phyloP scores from a whole-genome alignment of 2,113 vertebrate species.

The Prochilodus magdalenae region DNA sequence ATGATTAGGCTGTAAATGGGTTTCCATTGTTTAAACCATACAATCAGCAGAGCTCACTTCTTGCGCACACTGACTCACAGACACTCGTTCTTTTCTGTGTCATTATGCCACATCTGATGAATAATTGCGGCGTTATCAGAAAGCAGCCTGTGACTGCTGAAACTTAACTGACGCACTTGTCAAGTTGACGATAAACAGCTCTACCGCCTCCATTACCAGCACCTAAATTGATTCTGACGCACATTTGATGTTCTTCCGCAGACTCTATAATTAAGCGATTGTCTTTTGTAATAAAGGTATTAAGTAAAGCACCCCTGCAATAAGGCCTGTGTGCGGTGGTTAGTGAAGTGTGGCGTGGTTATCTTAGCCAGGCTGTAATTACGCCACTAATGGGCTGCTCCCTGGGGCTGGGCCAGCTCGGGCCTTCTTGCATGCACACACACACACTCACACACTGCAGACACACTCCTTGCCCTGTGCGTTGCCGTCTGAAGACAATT shows the following conservation, averaged over 20 bases:
- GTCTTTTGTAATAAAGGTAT: slow-evolving; percentile 61
- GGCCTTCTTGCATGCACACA: not conserved
- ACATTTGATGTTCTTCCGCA: slow-evolving; percentile 52
- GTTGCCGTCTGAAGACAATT: slow-evolving; percentile 1
- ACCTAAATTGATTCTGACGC: slow-evolving; percentile 51
- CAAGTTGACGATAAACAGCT: slow-evolving; percentile 44
- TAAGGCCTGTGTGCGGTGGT: slow-evolving; percentile 46
- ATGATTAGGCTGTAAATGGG: slow-evolving; percentile 14
- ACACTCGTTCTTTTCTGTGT: not conserved
- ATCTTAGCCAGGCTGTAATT: slow-evolving; percentile 56
- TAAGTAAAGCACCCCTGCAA: slow-evolving; percentile 53
- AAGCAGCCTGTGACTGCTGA: slow-evolving; percentile 26
- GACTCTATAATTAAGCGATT: slow-evolving; percentile 59
- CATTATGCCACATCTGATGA: slow-evolving; percentile 16
- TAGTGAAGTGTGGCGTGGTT: slow-evolving; percentile 53
- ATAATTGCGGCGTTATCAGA: slow-evolving; percentile 23
- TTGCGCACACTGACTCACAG: not conserved
- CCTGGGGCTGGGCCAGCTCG: slow-evolving; percentile 25
- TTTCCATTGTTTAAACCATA: not conserved
- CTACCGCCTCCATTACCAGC: slow-evolving; percentile 31
- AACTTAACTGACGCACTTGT: slow-evolving; percentile 19
- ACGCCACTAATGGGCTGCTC: slow-evolving; percentile 48
- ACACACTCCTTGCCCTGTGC: not conserved
- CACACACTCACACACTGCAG: not conserved
- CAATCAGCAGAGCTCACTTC: slow-evolving; percentile 1